Percentiles rank a stretch among this genome's conserved stretches.
Conservation (phyloP, 2,113 vertebrate species). For the Nerophis lumbriciformis region DNA sequence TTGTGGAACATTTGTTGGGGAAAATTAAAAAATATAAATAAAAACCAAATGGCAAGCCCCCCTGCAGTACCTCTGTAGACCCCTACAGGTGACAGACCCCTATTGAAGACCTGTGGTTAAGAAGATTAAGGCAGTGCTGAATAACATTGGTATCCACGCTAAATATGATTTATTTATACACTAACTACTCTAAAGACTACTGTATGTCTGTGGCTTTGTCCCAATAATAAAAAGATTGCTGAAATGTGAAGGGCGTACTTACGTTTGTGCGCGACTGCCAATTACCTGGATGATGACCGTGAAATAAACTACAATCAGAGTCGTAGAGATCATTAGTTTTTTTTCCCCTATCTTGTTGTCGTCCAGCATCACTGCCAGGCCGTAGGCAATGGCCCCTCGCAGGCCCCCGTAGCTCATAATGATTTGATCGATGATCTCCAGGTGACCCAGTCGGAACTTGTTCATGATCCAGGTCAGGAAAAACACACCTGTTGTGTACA, state of each 20-base stretch:
- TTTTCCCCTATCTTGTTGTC: slow-evolving; percentile 73
- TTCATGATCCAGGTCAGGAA: slow-evolving; percentile 91
- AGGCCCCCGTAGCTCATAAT: slow-evolving; percentile 95
- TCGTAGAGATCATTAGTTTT: slow-evolving; percentile 87
- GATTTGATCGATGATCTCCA: slow-evolving; percentile 87
- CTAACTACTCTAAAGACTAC: no score
- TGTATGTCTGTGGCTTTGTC: no score
- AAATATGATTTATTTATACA: no score
- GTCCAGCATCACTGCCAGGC: slow-evolving; percentile 81
- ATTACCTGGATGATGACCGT: slow-evolving; percentile 92
- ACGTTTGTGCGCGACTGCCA: no score
- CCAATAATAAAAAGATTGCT: not conserved
- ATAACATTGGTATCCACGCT: no score
- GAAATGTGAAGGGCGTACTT: not conserved
- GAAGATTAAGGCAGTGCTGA: no score
- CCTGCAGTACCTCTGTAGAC: no score
- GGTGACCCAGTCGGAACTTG: slow-evolving; percentile 82
- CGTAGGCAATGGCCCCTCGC: slow-evolving; percentile 90
- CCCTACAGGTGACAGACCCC: no score
- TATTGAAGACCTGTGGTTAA: no score
- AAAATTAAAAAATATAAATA: no score
- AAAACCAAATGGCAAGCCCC: no score
- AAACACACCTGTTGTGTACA: slow-evolving; percentile 74
- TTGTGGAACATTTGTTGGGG: no score
- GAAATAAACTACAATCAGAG: slow-evolving; percentile 93